Percentiles rank a stretch among this genome's conserved stretches.
phyloP scores from a whole-genome alignment of 2,888 invertebrate genomes.

The Ornithoptera alexandrae region DNA sequence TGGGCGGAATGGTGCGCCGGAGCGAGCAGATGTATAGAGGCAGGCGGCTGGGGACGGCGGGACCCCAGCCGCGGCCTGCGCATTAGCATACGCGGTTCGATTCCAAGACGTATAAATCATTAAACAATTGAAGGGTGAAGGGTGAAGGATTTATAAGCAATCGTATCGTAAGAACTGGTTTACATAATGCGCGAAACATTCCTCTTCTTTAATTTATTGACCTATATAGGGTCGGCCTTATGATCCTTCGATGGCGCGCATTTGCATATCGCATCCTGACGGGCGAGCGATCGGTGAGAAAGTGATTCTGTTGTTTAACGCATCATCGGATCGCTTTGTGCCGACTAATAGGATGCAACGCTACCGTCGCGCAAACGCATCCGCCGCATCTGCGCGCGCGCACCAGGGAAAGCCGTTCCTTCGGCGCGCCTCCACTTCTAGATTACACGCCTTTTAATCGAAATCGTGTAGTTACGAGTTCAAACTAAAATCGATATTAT shows the following conservation, averaged over 20 bases:
- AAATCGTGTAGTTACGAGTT: no score
- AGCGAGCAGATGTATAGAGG: slow-evolving; percentile 8
- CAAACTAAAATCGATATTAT: no score
- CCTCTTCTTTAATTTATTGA: slow-evolving; percentile 71
- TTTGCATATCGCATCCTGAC: slow-evolving; percentile 63
- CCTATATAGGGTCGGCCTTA: slow-evolving; percentile 54
- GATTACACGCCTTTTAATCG: no score
- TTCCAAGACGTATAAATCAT: slow-evolving; percentile 70
- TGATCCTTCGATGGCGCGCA: slow-evolving; percentile 49
- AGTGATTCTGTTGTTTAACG: slow-evolving; percentile 29
- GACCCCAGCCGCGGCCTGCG: slow-evolving; percentile 36
- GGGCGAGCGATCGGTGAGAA: slow-evolving; percentile 61
- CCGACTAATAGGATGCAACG: background rate
- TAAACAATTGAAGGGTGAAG: slow-evolving; percentile 70
- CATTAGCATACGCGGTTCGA: slow-evolving; percentile 73
- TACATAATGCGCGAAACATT: slow-evolving; percentile 48
- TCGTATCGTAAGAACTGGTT: slow-evolving; percentile 57
- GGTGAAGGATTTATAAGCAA: slow-evolving; percentile 49
- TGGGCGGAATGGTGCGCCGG: no score
- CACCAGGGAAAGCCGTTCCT: no score
- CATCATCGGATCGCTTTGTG: slow-evolving; percentile 13
- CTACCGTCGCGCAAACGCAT: background rate
- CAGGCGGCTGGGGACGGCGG: slow-evolving; percentile 38
- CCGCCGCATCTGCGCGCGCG: slow-evolving; percentile 10
- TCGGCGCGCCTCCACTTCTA: no score